A percentile compares a stretch with the other conserved stretches of the same genome.
Evolutionary conservation across 2,888 invertebrate genomes (phyloP).

Genomic region (Conomelus anceps): DNA sequence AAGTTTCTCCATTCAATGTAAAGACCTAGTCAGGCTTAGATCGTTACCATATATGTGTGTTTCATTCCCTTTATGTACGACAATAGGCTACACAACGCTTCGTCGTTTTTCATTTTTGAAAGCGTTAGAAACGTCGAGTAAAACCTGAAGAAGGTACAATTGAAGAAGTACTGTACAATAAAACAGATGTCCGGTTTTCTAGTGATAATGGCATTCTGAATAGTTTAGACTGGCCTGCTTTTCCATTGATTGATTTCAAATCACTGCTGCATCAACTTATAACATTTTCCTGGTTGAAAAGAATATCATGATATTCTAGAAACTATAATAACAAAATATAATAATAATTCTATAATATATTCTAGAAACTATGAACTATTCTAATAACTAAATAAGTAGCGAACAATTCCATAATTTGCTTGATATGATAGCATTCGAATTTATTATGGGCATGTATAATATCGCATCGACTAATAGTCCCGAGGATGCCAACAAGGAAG

Average conservation of each 20-base stretch:
- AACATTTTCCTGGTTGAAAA: background rate
- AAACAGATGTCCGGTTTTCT: no score
- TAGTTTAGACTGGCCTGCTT: background rate
- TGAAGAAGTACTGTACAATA: background rate
- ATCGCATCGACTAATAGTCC: no score
- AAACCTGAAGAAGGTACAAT: background rate
- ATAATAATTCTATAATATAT: no score
- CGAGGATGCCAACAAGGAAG: no score
- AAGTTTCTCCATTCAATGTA: background rate
- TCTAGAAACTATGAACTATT: no score
- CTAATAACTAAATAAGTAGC: no score
- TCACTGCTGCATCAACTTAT: background rate
- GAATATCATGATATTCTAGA: no score
- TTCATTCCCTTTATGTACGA: background rate
- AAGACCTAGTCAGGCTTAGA: background rate
- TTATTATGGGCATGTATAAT: no score
- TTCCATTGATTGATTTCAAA: background rate
- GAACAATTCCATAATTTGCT: no score
- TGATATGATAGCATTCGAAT: no score
- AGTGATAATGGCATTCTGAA: background rate
- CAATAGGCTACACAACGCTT: background rate
- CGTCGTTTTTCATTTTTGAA: background rate
- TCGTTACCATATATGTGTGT: background rate
- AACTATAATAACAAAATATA: no score
- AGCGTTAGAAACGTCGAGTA: background rate